phyloP scores from a whole-genome alignment of 1,140 invertebrate genomes.

The Calliopsis andreniformis region DNA sequence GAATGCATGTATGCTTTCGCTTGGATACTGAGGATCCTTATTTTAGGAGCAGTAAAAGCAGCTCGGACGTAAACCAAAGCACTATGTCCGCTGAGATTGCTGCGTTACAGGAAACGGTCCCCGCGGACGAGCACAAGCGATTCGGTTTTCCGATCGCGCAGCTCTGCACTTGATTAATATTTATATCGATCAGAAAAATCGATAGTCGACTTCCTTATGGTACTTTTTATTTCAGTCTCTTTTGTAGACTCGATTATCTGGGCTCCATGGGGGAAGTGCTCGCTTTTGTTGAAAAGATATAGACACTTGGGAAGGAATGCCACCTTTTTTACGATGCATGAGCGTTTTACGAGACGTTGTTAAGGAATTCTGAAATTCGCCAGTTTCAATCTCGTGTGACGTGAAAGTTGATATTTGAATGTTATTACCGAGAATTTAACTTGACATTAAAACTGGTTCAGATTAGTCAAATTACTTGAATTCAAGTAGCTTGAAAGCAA shows the following conservation, averaged over 20 bases:
- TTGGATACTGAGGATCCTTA: background rate
- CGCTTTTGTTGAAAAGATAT: slow-evolving; percentile 3
- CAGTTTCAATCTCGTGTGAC: no score
- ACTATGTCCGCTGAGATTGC: slow-evolving; percentile 16
- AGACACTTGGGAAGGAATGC: background rate
- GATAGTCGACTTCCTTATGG: background rate
- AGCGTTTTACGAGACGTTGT: slow-evolving; percentile 4
- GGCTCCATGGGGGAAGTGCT: background rate
- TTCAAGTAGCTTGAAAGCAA: no score
- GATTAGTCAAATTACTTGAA: no score
- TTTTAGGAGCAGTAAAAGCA: slow-evolving; percentile 39
- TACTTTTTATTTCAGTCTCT: background rate
- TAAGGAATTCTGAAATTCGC: background rate
- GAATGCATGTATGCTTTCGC: slow-evolving; percentile 24
- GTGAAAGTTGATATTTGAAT: background rate
- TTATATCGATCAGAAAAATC: background rate
- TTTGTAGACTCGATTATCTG: background rate
- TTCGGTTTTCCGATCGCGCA: background rate
- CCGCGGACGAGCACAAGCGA: background rate
- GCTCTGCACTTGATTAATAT: slow-evolving; percentile 5
- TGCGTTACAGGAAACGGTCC: slow-evolving; percentile 28
- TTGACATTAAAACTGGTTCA: no score
- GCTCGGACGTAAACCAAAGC: slow-evolving; percentile 47
- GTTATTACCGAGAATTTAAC: background rate
- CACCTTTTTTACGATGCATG: background rate